Base-by-base conservation (phyloP, 2,113 vertebrate species). In the Cinclus mexicanus region DNA sequence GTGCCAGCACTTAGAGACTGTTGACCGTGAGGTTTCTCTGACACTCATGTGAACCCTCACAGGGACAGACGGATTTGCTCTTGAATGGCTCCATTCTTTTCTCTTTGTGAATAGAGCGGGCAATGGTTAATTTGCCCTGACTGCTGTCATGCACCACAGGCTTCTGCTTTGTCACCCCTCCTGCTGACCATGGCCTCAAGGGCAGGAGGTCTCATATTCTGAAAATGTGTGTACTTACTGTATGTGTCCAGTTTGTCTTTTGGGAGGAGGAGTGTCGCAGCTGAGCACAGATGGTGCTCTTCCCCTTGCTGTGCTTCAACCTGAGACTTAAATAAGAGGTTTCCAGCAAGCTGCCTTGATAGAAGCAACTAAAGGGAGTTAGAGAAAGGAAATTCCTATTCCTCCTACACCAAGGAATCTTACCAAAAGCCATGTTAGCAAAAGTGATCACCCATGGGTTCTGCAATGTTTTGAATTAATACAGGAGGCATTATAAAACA, bases 61-160 rank as follows among this genome's bases (percentile, higher is more conserved):
- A 79, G 74, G 89, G 87, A 91, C 93, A 93, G 95, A 95, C 91
- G 95, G 89, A 69, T 95, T 91, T 87, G 81, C 91, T 95, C 87
- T 82, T 95, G 91, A 95, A 95, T 95, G 91, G 87, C 91, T 95
- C 81, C 70, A 65, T 96, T 96, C 83, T 95, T 95, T 89, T 69
- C 84, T 95, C 74, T 69, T 79, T 79, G 57, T 89, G 93, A 97
- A 89, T 69, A 91, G 87, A 92, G 46, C 9, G 0, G 65, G 65
- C 91, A 78, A 57, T 87, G 85, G 94, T 96, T 96, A 94, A 89
- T 94, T 96, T 93, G 77, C 89, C 72, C 94, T 75, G 65, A 91
- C 89, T 91, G 81, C 91, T 95, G 89, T 89, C 44, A 61, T 72
- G 89, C 89, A 89, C 89, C 60, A 14, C 87, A 79, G 93, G 93